Evolutionary conservation across 2,888 invertebrate species (phyloP).

Genomic region (Napeogenes sylphis): DNA sequence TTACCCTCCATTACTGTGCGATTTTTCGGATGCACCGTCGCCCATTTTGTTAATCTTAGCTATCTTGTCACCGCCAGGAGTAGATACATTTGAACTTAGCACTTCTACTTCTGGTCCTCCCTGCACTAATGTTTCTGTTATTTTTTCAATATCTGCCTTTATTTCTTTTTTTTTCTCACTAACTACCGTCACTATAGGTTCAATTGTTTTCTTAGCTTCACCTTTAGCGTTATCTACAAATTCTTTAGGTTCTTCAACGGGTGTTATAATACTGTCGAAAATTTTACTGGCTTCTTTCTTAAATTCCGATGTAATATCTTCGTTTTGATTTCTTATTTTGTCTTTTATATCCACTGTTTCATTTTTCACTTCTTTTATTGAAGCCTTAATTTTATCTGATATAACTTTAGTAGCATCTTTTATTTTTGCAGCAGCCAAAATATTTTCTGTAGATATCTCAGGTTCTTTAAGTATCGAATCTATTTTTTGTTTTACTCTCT

Average conservation of each 20-base stretch:
- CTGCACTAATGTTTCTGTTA: slow-evolving; percentile 71
- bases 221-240: slow-evolving; percentile 40
- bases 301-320: slow-evolving; percentile 53
- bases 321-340: slow-evolving; percentile 48
- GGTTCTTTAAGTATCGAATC: slow-evolving; percentile 70
- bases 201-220: slow-evolving; percentile 48
- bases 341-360: slow-evolving; percentile 53
- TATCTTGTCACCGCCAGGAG: slow-evolving; percentile 53
- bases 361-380: slow-evolving; percentile 48
- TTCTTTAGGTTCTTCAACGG: slow-evolving; percentile 62
- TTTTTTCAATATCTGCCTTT: slow-evolving; percentile 48
- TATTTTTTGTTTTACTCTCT: slow-evolving; percentile 69
- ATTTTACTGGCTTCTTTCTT: slow-evolving; percentile 65
- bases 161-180: slow-evolving; percentile 58
- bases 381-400: slow-evolving; percentile 51
- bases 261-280: slow-evolving; percentile 69
- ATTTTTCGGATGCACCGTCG: slow-evolving; percentile 61
- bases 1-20: slow-evolving; percentile 72
- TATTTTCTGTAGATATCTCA: slow-evolving; percentile 69
- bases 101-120: slow-evolving; percentile 79
- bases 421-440: slow-evolving; percentile 46
- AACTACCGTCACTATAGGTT: slow-evolving; percentile 65
- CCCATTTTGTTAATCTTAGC: slow-evolving; percentile 45
- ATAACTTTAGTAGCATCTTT: slow-evolving; percentile 48
- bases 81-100: slow-evolving; percentile 76